Evolutionary conservation across 2,888 invertebrate genomes (phyloP), one percentile per base, ranked within the genome.

Genomic region (Dasypogon diadema): DNA sequence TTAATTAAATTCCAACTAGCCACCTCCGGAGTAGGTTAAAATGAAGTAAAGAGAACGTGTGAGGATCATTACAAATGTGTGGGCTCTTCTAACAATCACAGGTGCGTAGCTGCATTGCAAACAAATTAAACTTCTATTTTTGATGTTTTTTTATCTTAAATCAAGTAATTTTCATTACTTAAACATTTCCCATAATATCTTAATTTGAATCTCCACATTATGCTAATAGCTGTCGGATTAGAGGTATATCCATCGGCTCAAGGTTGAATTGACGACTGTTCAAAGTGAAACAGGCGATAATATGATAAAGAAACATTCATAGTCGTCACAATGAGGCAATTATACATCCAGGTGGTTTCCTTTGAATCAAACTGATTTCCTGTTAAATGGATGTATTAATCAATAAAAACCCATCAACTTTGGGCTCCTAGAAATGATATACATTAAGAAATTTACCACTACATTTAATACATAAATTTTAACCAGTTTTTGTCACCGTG

Each of bases 91-190:
- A 18, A 1, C 24, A 26, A 26, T 26, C n/a, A n/a, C 14, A 14
- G 14, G 56, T 24, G 56, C 26, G 56, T 56, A 26, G 56, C 26
- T 56, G 26, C 8, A 56, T 56, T 56, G 56, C 56, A 24, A 24
- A 56, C 56, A 26, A 26, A 56, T 24, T 37, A 34, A 37, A 37
- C n/a, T 60, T 30, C 60, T 34, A 37, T 60, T 60, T 34, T 21
- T 1, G 12, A 26, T 12, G 12, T 12, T 60, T 34, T n/a, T n/a
- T 60, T 42, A 63, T 63, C 63, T 63, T 10, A 8, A 63, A 63
- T 63, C 63, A 63, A 21, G 21, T 63, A 63, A 63, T 63, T 63
- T 63, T 63, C 63, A 63, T 63, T 63, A 63, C 63, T 21, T 26
- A 56, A 26, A 18, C 56, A 56, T 3, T 56, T 56, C 8, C 18